Evolutionary conservation across 2,888 invertebrate genomes (phyloP).

Genomic region (Micoletzkya japonica): DNA sequence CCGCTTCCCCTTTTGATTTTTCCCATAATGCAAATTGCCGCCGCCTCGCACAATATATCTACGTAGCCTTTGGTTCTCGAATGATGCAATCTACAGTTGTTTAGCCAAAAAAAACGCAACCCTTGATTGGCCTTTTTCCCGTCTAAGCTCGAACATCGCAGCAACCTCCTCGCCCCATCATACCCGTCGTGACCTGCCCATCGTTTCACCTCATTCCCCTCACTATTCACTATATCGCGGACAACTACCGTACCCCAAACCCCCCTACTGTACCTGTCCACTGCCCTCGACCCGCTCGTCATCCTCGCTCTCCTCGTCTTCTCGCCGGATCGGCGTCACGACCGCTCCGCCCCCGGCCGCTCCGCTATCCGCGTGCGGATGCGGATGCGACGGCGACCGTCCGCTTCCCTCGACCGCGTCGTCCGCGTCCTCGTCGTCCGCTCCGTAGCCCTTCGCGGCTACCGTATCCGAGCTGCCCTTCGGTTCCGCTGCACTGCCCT

Average conservation of each 20-base stretch:
- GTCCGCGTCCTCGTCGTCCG: conserved; percentile 43
- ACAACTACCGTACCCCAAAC: neutral
- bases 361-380: neutral
- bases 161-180: neutral
- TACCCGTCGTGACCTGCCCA: too few relatives aligned
- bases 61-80: neutral
- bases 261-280: neutral
- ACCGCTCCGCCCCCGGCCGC: too few relatives aligned
- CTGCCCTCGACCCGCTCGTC: conserved; percentile 38
- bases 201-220: neutral
- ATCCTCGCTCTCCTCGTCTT: conserved; percentile 44
- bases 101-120: neutral
- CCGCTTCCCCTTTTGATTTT: neutral
- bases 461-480: neutral
- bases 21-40: neutral
- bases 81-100: neutral
- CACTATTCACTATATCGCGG: conserved; percentile 6
- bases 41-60: neutral
- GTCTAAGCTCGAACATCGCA: neutral
- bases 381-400: neutral
- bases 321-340: conserved; percentile 27
- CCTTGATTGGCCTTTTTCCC: neutral
- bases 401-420: conserved; percentile 33
- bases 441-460: conserved; percentile 42
- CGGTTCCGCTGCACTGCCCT: conserved; percentile 9